Conservation (phyloP, 1,140 invertebrate species). For the Atta colombica region DNA sequence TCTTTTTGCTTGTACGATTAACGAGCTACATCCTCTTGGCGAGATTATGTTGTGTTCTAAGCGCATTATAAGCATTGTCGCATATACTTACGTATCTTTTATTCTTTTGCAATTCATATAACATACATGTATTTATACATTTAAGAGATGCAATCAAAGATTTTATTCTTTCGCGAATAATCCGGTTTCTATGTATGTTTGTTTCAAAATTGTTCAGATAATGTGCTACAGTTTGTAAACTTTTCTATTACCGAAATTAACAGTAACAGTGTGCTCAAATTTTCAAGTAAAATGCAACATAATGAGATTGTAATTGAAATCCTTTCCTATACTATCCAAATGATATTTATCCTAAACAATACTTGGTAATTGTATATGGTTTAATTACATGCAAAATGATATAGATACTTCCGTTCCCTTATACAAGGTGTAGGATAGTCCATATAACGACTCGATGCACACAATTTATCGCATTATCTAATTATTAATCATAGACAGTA, state of each 20-base stretch:
- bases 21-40: slow-evolving; percentile 1
- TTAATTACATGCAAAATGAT: slow-evolving; percentile 42
- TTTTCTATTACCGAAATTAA: not conserved
- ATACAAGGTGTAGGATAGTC: not conserved
- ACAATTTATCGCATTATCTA: slow-evolving; percentile 58
- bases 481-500: slow-evolving; percentile 55
- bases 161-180: not conserved
- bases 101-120: not conserved
- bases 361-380: slow-evolving; percentile 41
- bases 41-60: slow-evolving; percentile 3
- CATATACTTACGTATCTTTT: not conserved
- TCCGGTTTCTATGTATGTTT: too few relatives aligned
- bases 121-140: not conserved
- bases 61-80: not conserved
- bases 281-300: not conserved
- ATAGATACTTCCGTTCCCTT: slow-evolving; percentile 20
- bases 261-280: too few relatives aligned
- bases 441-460: slow-evolving; percentile 51
- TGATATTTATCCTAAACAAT: not conserved
- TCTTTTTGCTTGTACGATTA: slow-evolving; percentile 43
- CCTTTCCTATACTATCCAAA: not conserved
- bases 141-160: not conserved
- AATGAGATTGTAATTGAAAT: not conserved
- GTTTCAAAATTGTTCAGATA: slow-evolving; percentile 14
- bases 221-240: not conserved